Evolutionary conservation across 2,888 invertebrate genomes (phyloP), one percentile per base, ranked within the genome.

Genomic region (Agrochola litura): DNA sequence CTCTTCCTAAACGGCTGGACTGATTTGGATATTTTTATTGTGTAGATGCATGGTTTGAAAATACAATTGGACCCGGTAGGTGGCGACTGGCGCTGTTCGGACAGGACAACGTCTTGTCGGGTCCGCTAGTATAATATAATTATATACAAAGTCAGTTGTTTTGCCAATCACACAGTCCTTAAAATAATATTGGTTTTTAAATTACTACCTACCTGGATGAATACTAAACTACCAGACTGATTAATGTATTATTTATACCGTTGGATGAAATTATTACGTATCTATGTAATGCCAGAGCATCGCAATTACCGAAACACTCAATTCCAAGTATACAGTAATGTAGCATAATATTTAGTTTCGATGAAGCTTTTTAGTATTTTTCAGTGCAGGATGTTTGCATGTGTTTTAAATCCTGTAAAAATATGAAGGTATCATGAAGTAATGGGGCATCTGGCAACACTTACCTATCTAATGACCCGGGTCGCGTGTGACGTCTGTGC

Each of bases 401-500:
- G 19, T 37, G 43, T 70, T 41, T 54, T 16, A 80, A 78, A 72
- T 79, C 71, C 77, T 64, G 37, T 77, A 60, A 81, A 58, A 75
- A 60, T 56, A 58, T 66, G 63, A 77, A 82, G 85, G 86, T 84
- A 87, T 87, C 73, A 85, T 80, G 73, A 56, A 77, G 56, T 80
- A 83, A 77, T 58, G 52, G 74, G 76, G 73, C 79, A 85, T 86
- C 82, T 83, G 84, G 86, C 88, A 85, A 86, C 82, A 84, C 73
- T 84, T 90, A 87, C 84, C 85, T 90, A 90, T 86, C 85, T 86
- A 90, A 90, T 94, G 93, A 94, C 94, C 94, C 90, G 94, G 93
- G 94, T 94, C 92, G 89, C 84, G 83, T 85, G 86, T 96, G 95
- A 95, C 95, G 95, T 95, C 90, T 88, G 77, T 86, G 41, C 77